Evolutionary conservation across 1,140 invertebrate genomes (phyloP).

Genomic region (Acyrthosiphon pisum): DNA sequence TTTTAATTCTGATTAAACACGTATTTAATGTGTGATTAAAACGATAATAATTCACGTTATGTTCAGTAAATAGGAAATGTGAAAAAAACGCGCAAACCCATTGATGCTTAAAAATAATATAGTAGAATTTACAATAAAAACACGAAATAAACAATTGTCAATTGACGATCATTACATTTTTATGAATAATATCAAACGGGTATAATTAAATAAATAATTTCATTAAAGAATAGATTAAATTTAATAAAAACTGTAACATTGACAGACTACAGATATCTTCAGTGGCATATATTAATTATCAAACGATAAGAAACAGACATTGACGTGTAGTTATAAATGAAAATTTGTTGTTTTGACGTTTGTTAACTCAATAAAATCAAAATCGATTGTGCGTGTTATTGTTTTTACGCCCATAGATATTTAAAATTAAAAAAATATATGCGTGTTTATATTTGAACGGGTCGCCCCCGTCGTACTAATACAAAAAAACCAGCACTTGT

Average conservation of each 20-base stretch:
- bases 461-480: background rate
- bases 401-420: background rate
- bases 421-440: background rate
- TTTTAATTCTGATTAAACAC: background rate
- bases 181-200: background rate
- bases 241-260: no score
- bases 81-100: background rate
- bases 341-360: background rate
- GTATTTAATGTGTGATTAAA: background rate
- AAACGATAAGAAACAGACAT: slow-evolving; percentile 18
- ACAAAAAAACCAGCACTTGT: background rate
- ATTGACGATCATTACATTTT: background rate
- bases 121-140: background rate
- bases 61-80: background rate
- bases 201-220: slow-evolving; percentile 8
- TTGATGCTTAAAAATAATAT: background rate
- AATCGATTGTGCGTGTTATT: slow-evolving; percentile 23
- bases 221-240: background rate
- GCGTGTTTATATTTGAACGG: background rate
- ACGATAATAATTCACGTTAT: background rate
- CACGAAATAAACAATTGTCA: background rate
- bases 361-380: slow-evolving; percentile 8
- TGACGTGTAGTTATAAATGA: background rate
- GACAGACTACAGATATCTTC: background rate
- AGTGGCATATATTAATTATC: background rate